These are phyloP conservation scores for Pygmarrhopalites habei DNA, from an alignment of 1,140 invertebrate species.

Conservation along the genomic window DNA sequence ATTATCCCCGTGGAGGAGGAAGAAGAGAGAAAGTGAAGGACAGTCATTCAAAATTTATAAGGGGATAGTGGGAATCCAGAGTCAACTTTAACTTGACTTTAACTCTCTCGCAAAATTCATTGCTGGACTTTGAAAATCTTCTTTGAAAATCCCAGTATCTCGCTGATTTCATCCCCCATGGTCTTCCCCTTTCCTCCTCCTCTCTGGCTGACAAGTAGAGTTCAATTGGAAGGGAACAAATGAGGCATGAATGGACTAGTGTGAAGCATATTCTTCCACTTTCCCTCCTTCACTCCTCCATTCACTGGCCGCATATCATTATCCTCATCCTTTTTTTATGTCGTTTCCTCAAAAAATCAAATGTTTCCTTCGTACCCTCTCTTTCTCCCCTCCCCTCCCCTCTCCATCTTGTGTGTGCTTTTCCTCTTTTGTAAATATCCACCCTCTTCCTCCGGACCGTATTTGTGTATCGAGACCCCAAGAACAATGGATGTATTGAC, in stretches of 20 bases:
- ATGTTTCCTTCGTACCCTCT: too few relatives aligned
- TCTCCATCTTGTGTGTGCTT: background rate
- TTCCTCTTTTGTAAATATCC: too few relatives aligned
- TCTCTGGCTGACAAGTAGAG: background rate
- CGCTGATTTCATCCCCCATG: background rate
- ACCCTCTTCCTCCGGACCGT: too few relatives aligned
- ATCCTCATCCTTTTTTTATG: background rate
- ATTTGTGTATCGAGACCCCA: too few relatives aligned
- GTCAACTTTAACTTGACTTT: too few relatives aligned
- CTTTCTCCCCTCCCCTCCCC: background rate
- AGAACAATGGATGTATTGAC: too few relatives aligned
- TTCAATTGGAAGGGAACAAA: conserved; percentile 13
- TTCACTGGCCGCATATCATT: background rate
- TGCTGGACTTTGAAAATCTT: too few relatives aligned
- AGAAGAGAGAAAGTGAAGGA: too few relatives aligned
- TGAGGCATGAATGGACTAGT: conserved; percentile 10
- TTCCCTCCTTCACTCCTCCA: background rate
- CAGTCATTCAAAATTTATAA: too few relatives aligned
- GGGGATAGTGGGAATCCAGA: too few relatives aligned
- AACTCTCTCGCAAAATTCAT: too few relatives aligned
- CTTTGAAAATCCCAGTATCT: too few relatives aligned
- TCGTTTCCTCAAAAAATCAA: background rate
- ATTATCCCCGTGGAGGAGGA: background rate
- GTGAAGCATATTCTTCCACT: background rate
- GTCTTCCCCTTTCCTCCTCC: background rate